Evolutionary conservation across 2,113 vertebrate genomes (phyloP), one percentile per base, ranked within the genome.

Genomic region (Myotis lucifugus): DNA sequence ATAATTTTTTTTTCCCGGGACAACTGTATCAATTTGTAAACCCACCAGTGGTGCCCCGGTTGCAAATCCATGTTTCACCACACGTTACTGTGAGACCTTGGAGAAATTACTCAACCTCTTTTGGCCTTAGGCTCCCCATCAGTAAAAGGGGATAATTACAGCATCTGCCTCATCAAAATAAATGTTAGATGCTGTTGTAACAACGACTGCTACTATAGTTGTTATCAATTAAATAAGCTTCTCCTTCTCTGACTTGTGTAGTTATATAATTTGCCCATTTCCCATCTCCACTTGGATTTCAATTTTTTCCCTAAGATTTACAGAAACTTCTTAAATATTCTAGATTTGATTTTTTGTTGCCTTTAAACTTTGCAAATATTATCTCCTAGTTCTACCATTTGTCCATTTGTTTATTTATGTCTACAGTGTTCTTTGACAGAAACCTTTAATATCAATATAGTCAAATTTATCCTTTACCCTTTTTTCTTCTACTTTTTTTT

Each of bases 391-490:
- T 96, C 66, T 95, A 27, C 46, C 14, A 34, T 64, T 87, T 66
- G 46, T 84, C 76, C 72, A 52, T 61, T 61, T 78, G 5, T 94
- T 84, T 29, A 91, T 76, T 91, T 37, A 9, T 74, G 14, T 67
- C 23, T 95, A 32, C 29, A 79, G 56, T 48, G 37, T 50, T 92
- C 46, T 91, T 79, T 90, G 70, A 87, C 56, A 78, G 69, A 84
- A 93, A 78, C 19, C 61, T 88, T 93, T 90, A 89, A 46, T 92
- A 85, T 12, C 23, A 67, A 1, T 64, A 46, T 74, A 85, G 52
- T 88, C n/a, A 82, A 64, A 95, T 76, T 82, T 29, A 67, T 69
- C 48, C 10, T 54, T 15, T 25, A 66, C 13, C 29, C 32, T 32
- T 66, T 66, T n/a, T 66, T 32, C 13, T n/a, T n/a, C 11, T 66